phyloP scores from a whole-genome alignment of 2,888 invertebrate genomes.

The Epinotia nisella region DNA sequence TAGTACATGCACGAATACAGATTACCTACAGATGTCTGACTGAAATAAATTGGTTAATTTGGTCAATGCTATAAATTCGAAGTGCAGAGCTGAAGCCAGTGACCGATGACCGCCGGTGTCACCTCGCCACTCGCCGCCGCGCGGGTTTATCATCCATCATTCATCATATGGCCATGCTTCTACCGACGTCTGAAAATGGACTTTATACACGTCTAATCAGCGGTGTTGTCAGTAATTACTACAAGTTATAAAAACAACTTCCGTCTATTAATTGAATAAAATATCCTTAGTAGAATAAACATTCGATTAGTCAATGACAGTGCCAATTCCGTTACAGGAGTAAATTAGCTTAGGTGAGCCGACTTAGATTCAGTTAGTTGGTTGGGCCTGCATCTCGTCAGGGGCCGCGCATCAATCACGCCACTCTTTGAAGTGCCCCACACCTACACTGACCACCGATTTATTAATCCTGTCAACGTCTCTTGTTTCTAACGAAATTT shows the following conservation, averaged over 20 bases:
- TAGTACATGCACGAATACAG: slow-evolving; percentile 5
- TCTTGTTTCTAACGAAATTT: slow-evolving; percentile 62
- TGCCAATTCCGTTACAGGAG: slow-evolving; percentile 55
- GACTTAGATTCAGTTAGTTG: slow-evolving; percentile 50
- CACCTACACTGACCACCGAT: slow-evolving; percentile 61
- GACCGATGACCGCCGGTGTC: slow-evolving; percentile 12
- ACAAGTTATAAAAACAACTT: slow-evolving; percentile 3
- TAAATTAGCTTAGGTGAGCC: slow-evolving; percentile 59
- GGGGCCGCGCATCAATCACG: slow-evolving; percentile 68
- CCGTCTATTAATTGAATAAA: slow-evolving; percentile 8
- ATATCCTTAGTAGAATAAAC: slow-evolving; percentile 17
- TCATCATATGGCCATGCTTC: slow-evolving; percentile 8
- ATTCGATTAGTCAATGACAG: slow-evolving; percentile 51
- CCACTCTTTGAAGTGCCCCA: slow-evolving; percentile 71
- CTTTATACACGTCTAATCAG: slow-evolving; percentile 26
- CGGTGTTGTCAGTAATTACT: neutral
- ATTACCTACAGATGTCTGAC: slow-evolving; percentile 25
- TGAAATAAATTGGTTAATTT: slow-evolving; percentile 32
- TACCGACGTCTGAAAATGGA: slow-evolving; percentile 8
- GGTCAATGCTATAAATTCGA: slow-evolving; percentile 15
- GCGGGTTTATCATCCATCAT: slow-evolving; percentile 29
- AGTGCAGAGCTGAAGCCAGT: slow-evolving; percentile 26
- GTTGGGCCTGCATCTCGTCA: slow-evolving; percentile 68
- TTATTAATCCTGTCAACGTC: slow-evolving; percentile 75
- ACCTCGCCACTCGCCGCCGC: slow-evolving; percentile 3